Evolutionary conservation across 2,888 invertebrate species (phyloP), one percentile per base, ranked within the genome.

Genomic region (Drosophila rubida): DNA sequence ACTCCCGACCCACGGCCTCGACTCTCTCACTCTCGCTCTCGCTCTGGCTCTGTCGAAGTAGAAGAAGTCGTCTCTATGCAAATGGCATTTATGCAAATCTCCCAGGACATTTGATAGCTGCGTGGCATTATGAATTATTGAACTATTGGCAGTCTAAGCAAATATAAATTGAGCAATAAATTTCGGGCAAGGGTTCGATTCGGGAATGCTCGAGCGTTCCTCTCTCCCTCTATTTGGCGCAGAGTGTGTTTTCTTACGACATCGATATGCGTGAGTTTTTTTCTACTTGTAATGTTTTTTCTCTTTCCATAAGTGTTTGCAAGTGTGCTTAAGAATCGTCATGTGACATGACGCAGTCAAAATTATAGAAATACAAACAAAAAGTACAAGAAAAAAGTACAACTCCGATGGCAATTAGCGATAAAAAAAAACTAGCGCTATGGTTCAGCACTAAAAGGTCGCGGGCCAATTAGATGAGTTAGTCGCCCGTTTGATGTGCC

Each of bases 101-200:
- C 19, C 46, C 61, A 61, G 45, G 76, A 77, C 69, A 81, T 54
- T 64, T 54, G 81, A 85, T 81, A 74, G 67, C 11, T 23, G 16
- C 2, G 11, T 37, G 9, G 32, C 50, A 50, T 77, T 82, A 75
- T 82, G 83, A 82, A 71, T 82, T 82, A 82, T 82, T 82, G 81
- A 82, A 80, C 86, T 82, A 82, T 82, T 85, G 81, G 70, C 86
- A 85, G 86, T 82, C 86, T 85, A 85, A 82, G 86, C 83, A 86
- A 83, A 86, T 74, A 83, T 86, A 80, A 86, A 83, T 83, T 83
- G 84, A 83, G 78, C 81, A 80, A 83, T 83, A 80, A 78, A 86
- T 83, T 70, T 41, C 19, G 16, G 37, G 48, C 42, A 53, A 53
- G 42, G 66, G 61, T 55, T 35, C 57, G 30, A 53, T 53, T 44